Evolutionary conservation across 2,888 invertebrate species (phyloP).

Genomic region (Podotricha telesiphe): DNA sequence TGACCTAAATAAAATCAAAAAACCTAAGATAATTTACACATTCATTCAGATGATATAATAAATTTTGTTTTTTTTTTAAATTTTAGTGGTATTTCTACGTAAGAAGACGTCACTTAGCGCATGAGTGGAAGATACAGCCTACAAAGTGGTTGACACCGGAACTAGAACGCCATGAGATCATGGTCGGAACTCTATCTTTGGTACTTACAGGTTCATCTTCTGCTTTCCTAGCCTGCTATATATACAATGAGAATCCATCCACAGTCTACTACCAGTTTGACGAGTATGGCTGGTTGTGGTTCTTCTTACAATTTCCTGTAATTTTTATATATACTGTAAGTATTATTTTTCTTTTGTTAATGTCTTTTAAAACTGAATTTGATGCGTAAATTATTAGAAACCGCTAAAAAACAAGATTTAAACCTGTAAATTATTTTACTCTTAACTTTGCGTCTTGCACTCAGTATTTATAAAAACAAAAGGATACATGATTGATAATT

Average conservation of each 20-base stretch:
- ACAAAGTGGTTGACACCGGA: conserved; percentile 86
- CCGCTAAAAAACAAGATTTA: too few species aligned
- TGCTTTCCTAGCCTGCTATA: conserved; percentile 85
- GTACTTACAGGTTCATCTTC: conserved; percentile 82
- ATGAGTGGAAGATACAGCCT: conserved; percentile 90
- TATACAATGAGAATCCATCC: conserved; percentile 86
- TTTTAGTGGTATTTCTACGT: conserved; percentile 89
- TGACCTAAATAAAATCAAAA: too few species aligned
- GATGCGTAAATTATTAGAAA: too few species aligned
- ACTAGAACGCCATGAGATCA: conserved; percentile 87
- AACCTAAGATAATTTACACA: too few species aligned
- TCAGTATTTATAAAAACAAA: too few species aligned
- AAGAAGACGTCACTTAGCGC: conserved; percentile 81
- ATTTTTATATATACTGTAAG: conserved; percentile 86
- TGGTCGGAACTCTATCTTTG: conserved; percentile 84
- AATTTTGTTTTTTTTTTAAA: too few species aligned
- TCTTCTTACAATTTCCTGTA: conserved; percentile 85
- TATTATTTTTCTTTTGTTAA: conserved; percentile 39
- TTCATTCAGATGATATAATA: too few species aligned
- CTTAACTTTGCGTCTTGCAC: too few species aligned
- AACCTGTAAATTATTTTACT: too few species aligned
- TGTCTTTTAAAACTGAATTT: too few species aligned
- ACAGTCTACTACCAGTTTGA: conserved; percentile 85
- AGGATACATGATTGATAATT: too few species aligned
- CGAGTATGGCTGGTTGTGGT: conserved; percentile 87